Base-by-base conservation (phyloP, 2,888 invertebrate genomes). In the Ennomos erosarius region DNA sequence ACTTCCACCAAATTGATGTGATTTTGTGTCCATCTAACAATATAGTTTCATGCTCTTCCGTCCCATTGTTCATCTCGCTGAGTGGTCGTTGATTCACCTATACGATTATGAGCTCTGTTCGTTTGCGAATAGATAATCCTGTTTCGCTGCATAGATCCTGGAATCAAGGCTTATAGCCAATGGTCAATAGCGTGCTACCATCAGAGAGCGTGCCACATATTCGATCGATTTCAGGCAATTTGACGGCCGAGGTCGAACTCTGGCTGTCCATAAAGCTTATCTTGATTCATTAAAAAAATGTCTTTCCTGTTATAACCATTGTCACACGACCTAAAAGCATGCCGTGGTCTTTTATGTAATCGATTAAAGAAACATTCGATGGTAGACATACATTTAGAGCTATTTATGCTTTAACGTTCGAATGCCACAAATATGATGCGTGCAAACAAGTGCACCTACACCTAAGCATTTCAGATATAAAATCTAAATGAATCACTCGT, bases 191-290 rank as follows among this genome's bases (percentile, higher is more conserved):
- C 62, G 56, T 62, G 66, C 48, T 53, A 52, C n/a, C n/a, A n/a
- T 60, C 71, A 65, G 65, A 63, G 78, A 79, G 80, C 82, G 82
- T 85, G 87, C 80, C 80, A 76, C 79, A 80, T 60, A 71, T 76
- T 65, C 88, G 86, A 91, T 90, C 91, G 91, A 90, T 89, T 81
- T 69, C 76, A 71, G 78, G 79, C 76, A 77, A 81, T 89, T 90
- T 90, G 91, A 88, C 84, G 90, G 90, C 90, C 90, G 91, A 91
- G 90, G 91, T 89, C 90, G 90, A 74, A 80, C 84, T 73, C 26
- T 26, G 26, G 79, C 81, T 88, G 88, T 88, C 90, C 90, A 87
- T 75, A 78, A 79, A 77, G 74, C 88, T 90, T 90, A 92, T 91
- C 91, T 87, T 85, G 91, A 91, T 91, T 85, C 85, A 88, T 85